Evolutionary conservation across 1,140 invertebrate genomes (phyloP), one percentile per base, ranked within the genome.

Genomic region (Saccostrea echinata): DNA sequence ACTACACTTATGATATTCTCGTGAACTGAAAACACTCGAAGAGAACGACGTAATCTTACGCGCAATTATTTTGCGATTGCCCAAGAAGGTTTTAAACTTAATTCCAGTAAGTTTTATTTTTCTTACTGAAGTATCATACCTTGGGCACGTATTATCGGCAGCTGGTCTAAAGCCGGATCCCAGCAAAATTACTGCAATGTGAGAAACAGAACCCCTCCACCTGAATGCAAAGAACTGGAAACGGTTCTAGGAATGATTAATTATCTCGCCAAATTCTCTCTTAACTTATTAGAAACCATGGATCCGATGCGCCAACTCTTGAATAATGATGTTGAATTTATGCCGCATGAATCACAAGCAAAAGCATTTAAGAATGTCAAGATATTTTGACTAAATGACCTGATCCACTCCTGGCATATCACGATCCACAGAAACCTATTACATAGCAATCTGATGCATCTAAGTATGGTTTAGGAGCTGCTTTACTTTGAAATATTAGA

Each of bases 401-500:
- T 6, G 81, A 35, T 24, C 30, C 80, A 43, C 16, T 87, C 0
- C 43, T 87, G 0, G 33, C 81, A 0, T 83, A 87, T 43, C 85
- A 76, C 81, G 87, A 88, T 43, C 68, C 86, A 0, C 21, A n/a
- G 9, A 87, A 86, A 35, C 30, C 81, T 68, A 24, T 86, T 9
- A 64, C 33, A 30, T 51, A 88, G 0, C 80, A 88, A 52, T 55
- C 83, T 27, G 87, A 91, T n/a, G 85, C 86, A 21, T 94, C 91
- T 18, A 86, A 92, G 64, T 71, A 90, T n/a, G 95, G 94, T 0
- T 84, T 96, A 30, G 94, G 94, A 24, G 93, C 93, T 43, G 92
- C 94, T 13, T 43, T 96, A 3, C 76, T 95, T 13, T 95, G 96
- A 88, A 91, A 95, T 76, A 12, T 92, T n/a, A n/a, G n/a, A n/a